phyloP scores from a whole-genome alignment of 2,888 invertebrate species.

The Cosmorhoe ocellata region DNA sequence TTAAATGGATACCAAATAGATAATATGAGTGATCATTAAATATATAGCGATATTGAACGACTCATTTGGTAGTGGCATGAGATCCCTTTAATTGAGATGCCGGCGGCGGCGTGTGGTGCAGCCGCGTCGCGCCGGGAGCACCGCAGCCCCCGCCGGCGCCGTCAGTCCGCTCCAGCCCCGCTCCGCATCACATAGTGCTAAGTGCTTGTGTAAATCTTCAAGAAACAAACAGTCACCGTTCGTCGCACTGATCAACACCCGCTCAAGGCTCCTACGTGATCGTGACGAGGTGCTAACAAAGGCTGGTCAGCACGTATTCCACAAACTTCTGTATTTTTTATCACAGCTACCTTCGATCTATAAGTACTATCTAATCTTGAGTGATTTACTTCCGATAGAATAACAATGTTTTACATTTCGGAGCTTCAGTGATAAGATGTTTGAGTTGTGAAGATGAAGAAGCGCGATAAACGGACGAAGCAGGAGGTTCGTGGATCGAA shows the following conservation, averaged over 20 bases:
- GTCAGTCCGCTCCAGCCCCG: conserved; percentile 56
- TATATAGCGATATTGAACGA: conserved; percentile 42
- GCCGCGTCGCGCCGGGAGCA: conserved; percentile 34
- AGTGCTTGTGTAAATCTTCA: conserved; percentile 57
- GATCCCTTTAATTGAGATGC: conserved; percentile 57
- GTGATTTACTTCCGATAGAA: conserved; percentile 48
- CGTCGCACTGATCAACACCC: conserved; percentile 36
- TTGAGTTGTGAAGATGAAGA: conserved; percentile 63
- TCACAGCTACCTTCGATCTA: conserved; percentile 62
- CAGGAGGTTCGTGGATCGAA: conserved; percentile 45
- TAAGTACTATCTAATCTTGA: conserved; percentile 72
- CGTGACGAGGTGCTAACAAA: conserved; percentile 65
- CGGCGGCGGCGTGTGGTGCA: conserved; percentile 37
- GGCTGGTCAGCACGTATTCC: conserved; percentile 63
- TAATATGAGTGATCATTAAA: too few relatives aligned
- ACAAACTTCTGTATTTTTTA: conserved; percentile 68
- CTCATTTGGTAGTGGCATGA: conserved; percentile 39
- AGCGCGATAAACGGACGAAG: conserved; percentile 57
- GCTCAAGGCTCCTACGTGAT: conserved; percentile 70
- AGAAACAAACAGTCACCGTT: conserved; percentile 43
- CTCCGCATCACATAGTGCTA: conserved; percentile 41
- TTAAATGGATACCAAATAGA: too few relatives aligned
- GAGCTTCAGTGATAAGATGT: conserved; percentile 39
- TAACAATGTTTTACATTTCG: conserved; percentile 33
- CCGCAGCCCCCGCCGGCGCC: conserved; percentile 32